Evolutionary conservation across 2,888 invertebrate species (phyloP), one percentile per base, ranked within the genome.

Genomic region (Saturnia japonica): DNA sequence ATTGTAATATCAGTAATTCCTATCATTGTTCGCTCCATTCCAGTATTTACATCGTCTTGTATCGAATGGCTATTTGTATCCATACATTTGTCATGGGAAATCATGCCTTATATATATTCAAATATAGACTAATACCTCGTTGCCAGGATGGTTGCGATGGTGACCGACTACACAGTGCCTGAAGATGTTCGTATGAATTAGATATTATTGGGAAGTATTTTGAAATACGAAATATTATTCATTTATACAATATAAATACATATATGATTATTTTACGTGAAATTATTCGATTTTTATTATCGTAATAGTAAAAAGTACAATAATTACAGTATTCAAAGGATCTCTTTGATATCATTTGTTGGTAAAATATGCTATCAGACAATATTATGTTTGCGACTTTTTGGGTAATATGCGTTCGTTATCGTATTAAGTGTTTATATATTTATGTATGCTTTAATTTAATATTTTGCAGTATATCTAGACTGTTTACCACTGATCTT

Each of bases 101-200:
- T 91, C 90, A 89, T 84, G 81, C 87, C 86, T 87, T 91, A 90
- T 88, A 83, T 73, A 78, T 81, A 83, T 81, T 80, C 74, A 69
- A 80, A 80, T 88, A 88, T 85, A 87, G 86, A 77, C 80, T 88
- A 88, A 89, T 88, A 86, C 85, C 76, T 79, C 84, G 92, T 92
- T 91, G 91, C 91, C 82, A 79, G 81, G 91, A 89, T 87, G 80
- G 93, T 92, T 87, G 89, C 89, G 88, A 90, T 90, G 91, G 91
- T 85, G 87, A 92, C 90, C 85, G 85, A 77, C 85, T 80, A 84
- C 22, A 54, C 84, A 43, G 60, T 28, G 45, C n/a, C 42, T 57
- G 54, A 54, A 70, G 66, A 70, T 51, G 25, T 70, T 54, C 51
- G 25, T 40, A 40, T 19, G 64, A 64, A 64, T 64, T 64, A 64